Evolutionary conservation across 2,888 invertebrate species (phyloP).

Genomic region (Melanostoma scalare): DNA sequence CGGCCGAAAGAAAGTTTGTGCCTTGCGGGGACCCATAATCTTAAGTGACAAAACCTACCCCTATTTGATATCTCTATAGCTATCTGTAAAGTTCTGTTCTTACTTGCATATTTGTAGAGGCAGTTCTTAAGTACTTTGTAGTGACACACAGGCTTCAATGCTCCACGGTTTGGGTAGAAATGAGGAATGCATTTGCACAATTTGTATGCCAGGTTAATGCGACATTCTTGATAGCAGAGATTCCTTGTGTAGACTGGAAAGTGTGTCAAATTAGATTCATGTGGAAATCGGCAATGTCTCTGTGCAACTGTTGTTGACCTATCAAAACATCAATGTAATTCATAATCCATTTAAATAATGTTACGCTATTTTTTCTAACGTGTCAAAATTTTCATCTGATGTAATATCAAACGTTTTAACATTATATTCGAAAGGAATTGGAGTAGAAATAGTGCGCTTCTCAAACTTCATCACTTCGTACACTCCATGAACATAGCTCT

Average conservation of each 20-base stretch:
- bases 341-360: background rate
- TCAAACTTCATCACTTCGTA: slow-evolving; percentile 79
- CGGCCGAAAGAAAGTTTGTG: too few species aligned
- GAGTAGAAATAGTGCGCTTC: slow-evolving; percentile 76
- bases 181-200: slow-evolving; percentile 81
- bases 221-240: slow-evolving; percentile 80
- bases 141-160: slow-evolving; percentile 77
- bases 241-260: slow-evolving; percentile 80
- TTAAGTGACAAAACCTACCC: too few species aligned
- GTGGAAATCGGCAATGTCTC: slow-evolving; percentile 79
- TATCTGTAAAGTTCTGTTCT: slow-evolving; percentile 7
- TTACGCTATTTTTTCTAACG: slow-evolving; percentile 64
- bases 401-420: slow-evolving; percentile 77
- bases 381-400: slow-evolving; percentile 77
- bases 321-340: background rate
- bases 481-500: slow-evolving; percentile 79
- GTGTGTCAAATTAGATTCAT: slow-evolving; percentile 81
- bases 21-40: too few species aligned
- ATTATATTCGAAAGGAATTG: slow-evolving; percentile 76
- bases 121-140: slow-evolving; percentile 77
- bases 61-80: too few species aligned
- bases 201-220: slow-evolving; percentile 79
- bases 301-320: slow-evolving; percentile 78
- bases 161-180: slow-evolving; percentile 81
- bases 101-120: slow-evolving; percentile 77